phyloP scores from a whole-genome alignment of 2,113 vertebrate species.

The Candoia aspera region DNA sequence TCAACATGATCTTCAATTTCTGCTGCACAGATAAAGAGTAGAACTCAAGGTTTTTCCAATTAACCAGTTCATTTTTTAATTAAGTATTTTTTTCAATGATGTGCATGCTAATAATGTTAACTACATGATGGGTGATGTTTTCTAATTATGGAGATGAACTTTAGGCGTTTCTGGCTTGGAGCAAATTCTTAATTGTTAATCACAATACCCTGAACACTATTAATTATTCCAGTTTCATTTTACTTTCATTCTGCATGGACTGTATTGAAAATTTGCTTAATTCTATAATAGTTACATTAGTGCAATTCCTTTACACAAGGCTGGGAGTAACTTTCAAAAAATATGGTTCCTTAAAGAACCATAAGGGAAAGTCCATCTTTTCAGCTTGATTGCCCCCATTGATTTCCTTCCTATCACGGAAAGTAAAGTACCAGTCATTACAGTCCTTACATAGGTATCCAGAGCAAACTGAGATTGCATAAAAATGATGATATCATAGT shows the following conservation, averaged over 20 bases:
- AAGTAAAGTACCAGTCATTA: not conserved
- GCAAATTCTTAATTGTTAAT: not conserved
- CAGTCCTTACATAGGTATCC: not conserved
- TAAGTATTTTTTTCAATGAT: not conserved
- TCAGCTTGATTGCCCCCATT: not conserved
- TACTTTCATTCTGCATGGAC: not conserved
- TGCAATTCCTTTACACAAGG: not conserved
- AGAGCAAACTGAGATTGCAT: not conserved
- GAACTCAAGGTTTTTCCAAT: not conserved
- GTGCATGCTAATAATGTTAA: not conserved
- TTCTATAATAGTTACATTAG: not conserved
- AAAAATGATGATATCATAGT: not conserved
- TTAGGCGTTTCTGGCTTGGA: conserved; percentile 24
- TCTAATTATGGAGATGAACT: conserved; percentile 6
- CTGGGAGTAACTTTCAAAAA: not conserved
- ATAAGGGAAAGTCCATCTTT: not conserved
- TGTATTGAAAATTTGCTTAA: not conserved
- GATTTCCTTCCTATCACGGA: not conserved
- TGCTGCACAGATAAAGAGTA: not conserved
- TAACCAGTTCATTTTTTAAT: not conserved
- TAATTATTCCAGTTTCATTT: conserved; percentile 36
- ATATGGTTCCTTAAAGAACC: not conserved
- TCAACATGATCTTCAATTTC: not conserved
- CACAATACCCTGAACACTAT: not conserved
- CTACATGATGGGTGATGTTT: conserved; percentile 5